Conservation (phyloP, 2,113 vertebrate genomes). For the Isichthys henryi region DNA sequence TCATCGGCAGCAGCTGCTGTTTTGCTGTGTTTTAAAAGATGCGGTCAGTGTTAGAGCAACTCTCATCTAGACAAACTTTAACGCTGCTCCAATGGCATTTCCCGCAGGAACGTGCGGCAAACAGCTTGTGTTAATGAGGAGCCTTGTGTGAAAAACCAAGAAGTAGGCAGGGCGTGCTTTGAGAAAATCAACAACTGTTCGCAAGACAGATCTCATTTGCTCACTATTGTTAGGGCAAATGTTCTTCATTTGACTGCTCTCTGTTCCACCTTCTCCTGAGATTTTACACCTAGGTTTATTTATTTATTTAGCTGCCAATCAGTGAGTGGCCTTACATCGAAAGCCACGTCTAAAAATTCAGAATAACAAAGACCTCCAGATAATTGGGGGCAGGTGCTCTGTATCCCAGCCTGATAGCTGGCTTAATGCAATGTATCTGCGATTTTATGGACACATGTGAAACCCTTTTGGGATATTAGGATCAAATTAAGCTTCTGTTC, state of each 20-base stretch:
- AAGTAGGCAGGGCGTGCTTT: neutral
- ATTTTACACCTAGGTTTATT: neutral
- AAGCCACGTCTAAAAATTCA: neutral
- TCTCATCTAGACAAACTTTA: neutral
- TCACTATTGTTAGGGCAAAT: neutral
- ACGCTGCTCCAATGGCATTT: neutral
- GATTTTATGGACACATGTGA: neutral
- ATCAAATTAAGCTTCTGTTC: neutral
- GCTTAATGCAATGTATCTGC: neutral
- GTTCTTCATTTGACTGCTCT: neutral
- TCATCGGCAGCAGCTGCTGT: neutral
- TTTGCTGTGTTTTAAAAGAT: neutral
- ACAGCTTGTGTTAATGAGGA: neutral
- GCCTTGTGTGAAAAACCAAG: neutral
- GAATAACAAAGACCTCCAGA: neutral
- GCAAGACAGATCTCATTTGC: neutral
- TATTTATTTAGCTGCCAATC: conserved; percentile 7
- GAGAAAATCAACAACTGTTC: neutral
- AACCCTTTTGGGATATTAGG: neutral
- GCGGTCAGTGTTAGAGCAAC: neutral
- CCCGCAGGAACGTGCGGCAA: neutral
- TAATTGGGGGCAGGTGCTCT: neutral
- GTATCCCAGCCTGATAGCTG: neutral
- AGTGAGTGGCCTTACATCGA: neutral
- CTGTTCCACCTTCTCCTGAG: neutral